These are phyloP conservation scores for Mormyrus proboscirostris DNA, from an alignment of 2,797 vertebrate species.

Conservation along the genomic window DNA sequence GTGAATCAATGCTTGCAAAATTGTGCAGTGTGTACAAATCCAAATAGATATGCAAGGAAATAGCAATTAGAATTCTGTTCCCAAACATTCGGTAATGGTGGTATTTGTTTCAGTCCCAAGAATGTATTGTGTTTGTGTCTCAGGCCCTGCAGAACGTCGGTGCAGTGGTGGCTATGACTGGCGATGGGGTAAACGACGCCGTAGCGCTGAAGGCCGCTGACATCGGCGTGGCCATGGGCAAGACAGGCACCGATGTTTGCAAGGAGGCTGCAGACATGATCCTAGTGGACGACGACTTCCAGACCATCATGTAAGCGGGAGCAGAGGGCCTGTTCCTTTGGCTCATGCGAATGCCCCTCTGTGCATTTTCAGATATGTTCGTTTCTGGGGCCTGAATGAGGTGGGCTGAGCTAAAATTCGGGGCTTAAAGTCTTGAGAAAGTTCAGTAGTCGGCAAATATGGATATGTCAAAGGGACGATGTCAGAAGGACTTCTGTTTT, in stretches of 20 bases:
- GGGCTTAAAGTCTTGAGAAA: not conserved
- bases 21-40: not conserved
- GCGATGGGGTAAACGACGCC: conserved; percentile 93
- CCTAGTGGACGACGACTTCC: conserved; percentile 96
- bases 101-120: not conserved
- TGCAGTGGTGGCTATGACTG: conserved; percentile 92
- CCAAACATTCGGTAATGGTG: not conserved
- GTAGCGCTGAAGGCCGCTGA: conserved; percentile 93
- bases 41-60: not conserved
- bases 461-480: not conserved
- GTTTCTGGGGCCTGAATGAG: not conserved
- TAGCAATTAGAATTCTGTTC: not conserved
- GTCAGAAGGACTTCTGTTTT: not conserved
- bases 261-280: conserved; percentile 99
- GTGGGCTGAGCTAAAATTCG: not conserved
- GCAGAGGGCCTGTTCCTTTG: not conserved
- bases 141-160: conserved; percentile 90
- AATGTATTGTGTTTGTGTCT: not conserved
- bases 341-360: not conserved
- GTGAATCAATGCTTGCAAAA: not conserved
- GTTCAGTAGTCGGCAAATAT: not conserved
- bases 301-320: conserved; percentile 90
- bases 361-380: not conserved
- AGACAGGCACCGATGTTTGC: conserved; percentile 90
- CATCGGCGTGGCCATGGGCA: conserved; percentile 94